A percentile compares a stretch with the other conserved stretches of the same genome.
Conservation (phyloP, 2,113 vertebrate genomes). For the Scortum barcoo region DNA sequence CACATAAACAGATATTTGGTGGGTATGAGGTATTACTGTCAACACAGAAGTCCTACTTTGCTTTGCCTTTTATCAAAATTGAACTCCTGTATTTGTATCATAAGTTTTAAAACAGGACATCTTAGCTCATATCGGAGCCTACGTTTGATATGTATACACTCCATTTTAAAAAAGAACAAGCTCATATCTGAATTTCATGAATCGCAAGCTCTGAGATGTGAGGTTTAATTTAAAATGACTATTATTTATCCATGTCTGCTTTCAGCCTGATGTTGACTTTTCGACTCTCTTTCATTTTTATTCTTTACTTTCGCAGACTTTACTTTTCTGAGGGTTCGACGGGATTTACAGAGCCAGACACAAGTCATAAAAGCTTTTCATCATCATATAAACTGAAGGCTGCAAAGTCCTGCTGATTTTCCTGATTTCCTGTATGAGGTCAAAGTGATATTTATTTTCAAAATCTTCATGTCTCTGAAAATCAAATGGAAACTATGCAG, state of each 20-base stretch:
- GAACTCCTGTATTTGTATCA: not conserved
- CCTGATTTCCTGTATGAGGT: not conserved
- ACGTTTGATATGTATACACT: not conserved
- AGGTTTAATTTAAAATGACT: constrained; percentile 16
- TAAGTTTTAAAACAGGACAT: not conserved
- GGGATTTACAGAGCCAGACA: constrained; percentile 9
- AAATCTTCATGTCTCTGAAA: not conserved
- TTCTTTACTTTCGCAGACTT: constrained; percentile 1
- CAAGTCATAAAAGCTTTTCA: not conserved
- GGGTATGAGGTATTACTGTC: not conserved
- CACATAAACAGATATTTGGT: not conserved
- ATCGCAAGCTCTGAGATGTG: not conserved
- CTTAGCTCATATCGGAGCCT: not conserved
- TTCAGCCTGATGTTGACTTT: not conserved
- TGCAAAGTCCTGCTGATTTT: not conserved
- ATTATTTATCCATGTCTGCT: constrained; percentile 21
- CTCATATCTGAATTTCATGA: not conserved
- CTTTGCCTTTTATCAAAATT: not conserved
- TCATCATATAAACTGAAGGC: not conserved
- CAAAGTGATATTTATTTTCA: not conserved
- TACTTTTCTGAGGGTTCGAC: not conserved
- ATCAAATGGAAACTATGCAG: not conserved
- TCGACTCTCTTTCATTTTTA: not conserved
- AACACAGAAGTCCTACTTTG: not conserved
- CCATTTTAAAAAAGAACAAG: not conserved